Evolutionary conservation across 2,888 invertebrate genomes (phyloP).

Genomic region (Lycocerus yunnanus): DNA sequence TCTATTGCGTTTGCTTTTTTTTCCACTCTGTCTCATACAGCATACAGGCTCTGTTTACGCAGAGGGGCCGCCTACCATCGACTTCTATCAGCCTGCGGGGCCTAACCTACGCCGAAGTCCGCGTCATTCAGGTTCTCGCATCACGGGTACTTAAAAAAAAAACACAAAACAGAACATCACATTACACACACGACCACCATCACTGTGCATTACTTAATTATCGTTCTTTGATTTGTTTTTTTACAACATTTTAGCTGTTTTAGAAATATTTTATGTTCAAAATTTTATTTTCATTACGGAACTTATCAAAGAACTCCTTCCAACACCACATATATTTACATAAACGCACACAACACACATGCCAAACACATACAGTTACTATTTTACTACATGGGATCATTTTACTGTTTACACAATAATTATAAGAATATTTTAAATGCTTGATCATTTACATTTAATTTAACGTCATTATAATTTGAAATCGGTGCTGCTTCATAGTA

Average conservation of each 20-base stretch:
- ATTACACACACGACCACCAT: slow-evolving; percentile 31
- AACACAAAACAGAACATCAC: slow-evolving; percentile 40
- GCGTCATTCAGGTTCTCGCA: slow-evolving; percentile 57
- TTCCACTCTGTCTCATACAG: slow-evolving; percentile 58
- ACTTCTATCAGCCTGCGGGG: slow-evolving; percentile 59
- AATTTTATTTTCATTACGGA: slow-evolving; percentile 5
- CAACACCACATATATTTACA: slow-evolving; percentile 24
- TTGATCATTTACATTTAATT: slow-evolving; percentile 25
- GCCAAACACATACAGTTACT: slow-evolving; percentile 36
- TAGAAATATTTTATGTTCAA: background rate
- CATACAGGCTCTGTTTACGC: slow-evolving; percentile 58
- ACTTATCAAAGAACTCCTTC: slow-evolving; percentile 27
- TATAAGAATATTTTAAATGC: slow-evolving; percentile 32
- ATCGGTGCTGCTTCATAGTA: slow-evolving; percentile 36
- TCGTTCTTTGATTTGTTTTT: slow-evolving; percentile 3
- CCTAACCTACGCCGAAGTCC: slow-evolving; percentile 57
- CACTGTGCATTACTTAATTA: slow-evolving; percentile 31
- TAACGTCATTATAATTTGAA: slow-evolving; percentile 37
- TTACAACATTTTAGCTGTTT: background rate
- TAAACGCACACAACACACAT: background rate
- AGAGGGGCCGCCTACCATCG: slow-evolving; percentile 58
- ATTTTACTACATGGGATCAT: slow-evolving; percentile 36
- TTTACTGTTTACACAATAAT: slow-evolving; percentile 29
- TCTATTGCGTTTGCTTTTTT: slow-evolving; percentile 50
- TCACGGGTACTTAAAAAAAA: slow-evolving; percentile 58